Evolutionary conservation across 2,797 vertebrate genomes (phyloP).

Genomic region (Tapirus indicus): DNA sequence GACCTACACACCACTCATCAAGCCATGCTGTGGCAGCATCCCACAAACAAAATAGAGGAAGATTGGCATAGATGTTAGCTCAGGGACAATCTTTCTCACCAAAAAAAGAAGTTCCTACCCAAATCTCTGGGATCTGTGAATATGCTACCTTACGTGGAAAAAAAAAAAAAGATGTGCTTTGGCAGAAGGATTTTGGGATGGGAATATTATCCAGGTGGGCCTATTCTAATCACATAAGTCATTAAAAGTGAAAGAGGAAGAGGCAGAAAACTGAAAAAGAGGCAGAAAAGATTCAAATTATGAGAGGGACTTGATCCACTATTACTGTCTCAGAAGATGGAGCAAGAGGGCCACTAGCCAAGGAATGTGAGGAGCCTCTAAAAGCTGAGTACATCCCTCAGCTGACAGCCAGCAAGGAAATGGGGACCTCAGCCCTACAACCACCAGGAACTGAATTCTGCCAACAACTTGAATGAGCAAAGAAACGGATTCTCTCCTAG

Average conservation of each 20-base stretch:
- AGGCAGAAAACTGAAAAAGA: neutral
- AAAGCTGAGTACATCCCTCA: neutral
- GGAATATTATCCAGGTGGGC: neutral
- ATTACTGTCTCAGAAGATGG: neutral
- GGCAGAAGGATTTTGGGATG: neutral
- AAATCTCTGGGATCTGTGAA: neutral
- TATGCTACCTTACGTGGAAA: neutral
- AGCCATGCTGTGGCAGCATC: too few species aligned
- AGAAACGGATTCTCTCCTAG: neutral
- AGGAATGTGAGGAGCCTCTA: neutral
- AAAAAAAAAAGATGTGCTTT: neutral
- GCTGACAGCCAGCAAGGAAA: neutral
- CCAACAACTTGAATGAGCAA: neutral
- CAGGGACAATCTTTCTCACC: too few species aligned
- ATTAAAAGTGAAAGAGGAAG: neutral
- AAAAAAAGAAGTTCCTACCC: too few species aligned
- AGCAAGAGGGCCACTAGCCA: neutral
- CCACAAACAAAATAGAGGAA: too few species aligned
- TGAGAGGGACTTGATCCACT: neutral
- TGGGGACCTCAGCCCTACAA: neutral
- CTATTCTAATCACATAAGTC: neutral
- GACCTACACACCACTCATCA: too few species aligned
- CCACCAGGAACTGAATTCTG: neutral
- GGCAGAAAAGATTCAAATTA: neutral
- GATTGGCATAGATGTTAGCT: too few species aligned